phyloP scores from a whole-genome alignment of 2,113 vertebrate genomes.

The Callochromis pleurospilus region DNA sequence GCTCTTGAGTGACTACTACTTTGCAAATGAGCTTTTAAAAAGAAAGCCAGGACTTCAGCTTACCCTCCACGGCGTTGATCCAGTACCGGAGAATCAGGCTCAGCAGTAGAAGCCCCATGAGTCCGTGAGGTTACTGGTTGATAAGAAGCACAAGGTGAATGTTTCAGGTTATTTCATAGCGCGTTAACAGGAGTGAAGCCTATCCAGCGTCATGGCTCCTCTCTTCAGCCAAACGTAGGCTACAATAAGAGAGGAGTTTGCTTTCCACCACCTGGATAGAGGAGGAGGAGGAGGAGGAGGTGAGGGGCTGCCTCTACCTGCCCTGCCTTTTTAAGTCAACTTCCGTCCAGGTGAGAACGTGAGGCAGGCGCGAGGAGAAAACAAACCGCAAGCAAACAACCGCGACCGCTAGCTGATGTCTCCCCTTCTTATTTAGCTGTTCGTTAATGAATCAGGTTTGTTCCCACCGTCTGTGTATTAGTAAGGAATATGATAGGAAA shows the following conservation, averaged over 20 bases:
- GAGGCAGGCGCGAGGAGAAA: slow-evolving; percentile 43
- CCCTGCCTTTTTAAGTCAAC: slow-evolving; percentile 64
- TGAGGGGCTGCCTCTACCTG: slow-evolving; percentile 52
- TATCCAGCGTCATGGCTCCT: background rate
- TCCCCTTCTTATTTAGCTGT: background rate
- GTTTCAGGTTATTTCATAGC: slow-evolving; percentile 39
- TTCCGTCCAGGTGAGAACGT: slow-evolving; percentile 86
- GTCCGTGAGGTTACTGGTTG: slow-evolving; percentile 80
- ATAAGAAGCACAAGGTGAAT: slow-evolving; percentile 64
- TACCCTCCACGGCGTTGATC: slow-evolving; percentile 84
- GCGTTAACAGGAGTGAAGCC: background rate
- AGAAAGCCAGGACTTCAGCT: slow-evolving; percentile 41
- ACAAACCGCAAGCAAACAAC: background rate
- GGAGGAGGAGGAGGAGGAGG: slow-evolving; percentile 12
- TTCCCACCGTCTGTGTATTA: background rate
- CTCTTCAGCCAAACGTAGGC: background rate
- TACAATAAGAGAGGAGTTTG: background rate
- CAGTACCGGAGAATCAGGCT: slow-evolving; percentile 86
- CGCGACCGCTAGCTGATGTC: background rate
- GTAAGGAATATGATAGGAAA: background rate
- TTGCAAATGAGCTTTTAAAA: background rate
- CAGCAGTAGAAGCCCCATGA: slow-evolving; percentile 92
- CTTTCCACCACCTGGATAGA: slow-evolving; percentile 41
- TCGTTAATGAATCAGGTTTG: background rate
- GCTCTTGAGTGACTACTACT: background rate